A percentile compares a stretch with the other conserved stretches of the same genome.
Evolutionary conservation across 2,113 vertebrate genomes (phyloP).

Genomic region (Herpailurus yagouaroundi): DNA sequence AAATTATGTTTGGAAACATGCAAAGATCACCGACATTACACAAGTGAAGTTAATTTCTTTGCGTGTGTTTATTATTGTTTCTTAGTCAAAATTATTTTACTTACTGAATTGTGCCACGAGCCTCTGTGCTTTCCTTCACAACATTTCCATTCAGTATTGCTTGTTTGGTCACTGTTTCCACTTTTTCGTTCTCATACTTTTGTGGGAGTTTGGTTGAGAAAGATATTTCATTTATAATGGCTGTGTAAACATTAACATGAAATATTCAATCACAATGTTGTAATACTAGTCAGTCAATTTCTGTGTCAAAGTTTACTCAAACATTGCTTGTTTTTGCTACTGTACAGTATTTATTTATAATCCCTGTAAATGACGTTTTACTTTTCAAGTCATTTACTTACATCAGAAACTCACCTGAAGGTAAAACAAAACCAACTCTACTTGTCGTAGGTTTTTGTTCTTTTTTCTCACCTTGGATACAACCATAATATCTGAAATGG

Average conservation of each 20-base stretch:
- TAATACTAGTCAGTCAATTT: neutral
- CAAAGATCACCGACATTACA: neutral
- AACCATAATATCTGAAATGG: conserved; percentile 82
- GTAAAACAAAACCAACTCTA: conserved; percentile 83
- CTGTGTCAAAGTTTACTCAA: neutral
- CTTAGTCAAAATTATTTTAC: conserved; percentile 71
- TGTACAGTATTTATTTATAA: neutral
- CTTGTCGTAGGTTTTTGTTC: conserved; percentile 83
- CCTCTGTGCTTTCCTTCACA: conserved; percentile 91
- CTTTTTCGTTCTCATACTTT: conserved; percentile 84
- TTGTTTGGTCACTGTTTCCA: conserved; percentile 91
- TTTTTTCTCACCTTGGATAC: conserved; percentile 77
- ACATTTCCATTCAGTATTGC: conserved; percentile 91
- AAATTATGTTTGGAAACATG: conserved; percentile 18
- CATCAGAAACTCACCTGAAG: conserved; percentile 81
- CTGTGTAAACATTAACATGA: conserved; percentile 67
- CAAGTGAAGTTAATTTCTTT: neutral
- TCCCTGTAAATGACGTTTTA: neutral
- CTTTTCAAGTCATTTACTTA: conserved; percentile 7
- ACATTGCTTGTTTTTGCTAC: neutral
- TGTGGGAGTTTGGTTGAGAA: conserved; percentile 79
- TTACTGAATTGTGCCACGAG: conserved; percentile 95
- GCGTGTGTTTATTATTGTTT: neutral
- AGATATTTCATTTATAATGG: conserved; percentile 81
- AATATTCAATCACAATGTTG: neutral